A percentile compares a stretch with the other conserved stretches of the same genome.
Evolutionary conservation across 2,888 invertebrate genomes (phyloP).

Genomic region (Acrocera orbiculus): DNA sequence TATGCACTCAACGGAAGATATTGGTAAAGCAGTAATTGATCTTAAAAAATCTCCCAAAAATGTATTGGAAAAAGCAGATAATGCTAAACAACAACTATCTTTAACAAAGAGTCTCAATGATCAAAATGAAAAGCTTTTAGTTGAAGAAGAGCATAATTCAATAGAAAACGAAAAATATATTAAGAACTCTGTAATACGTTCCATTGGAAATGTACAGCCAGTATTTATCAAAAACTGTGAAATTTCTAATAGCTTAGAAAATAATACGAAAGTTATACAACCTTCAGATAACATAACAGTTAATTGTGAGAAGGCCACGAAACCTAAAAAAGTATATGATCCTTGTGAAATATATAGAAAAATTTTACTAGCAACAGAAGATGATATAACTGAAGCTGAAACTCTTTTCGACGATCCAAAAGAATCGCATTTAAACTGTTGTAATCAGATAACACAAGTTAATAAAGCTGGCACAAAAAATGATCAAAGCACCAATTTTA

Average conservation of each 20-base stretch:
- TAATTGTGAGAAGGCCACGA: conserved; percentile 8
- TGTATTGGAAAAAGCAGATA: neutral
- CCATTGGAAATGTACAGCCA: conserved; percentile 26
- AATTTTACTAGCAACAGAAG: conserved; percentile 18
- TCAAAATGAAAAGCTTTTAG: neutral
- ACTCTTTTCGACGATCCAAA: conserved; percentile 7
- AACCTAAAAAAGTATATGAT: conserved; percentile 17
- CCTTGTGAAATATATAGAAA: conserved; percentile 21
- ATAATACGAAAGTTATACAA: neutral
- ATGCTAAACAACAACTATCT: neutral
- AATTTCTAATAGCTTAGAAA: neutral
- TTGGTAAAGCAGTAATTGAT: neutral
- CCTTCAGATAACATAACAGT: neutral
- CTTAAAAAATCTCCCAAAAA: neutral
- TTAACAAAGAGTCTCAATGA: neutral
- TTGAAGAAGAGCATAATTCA: neutral
- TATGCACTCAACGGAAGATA: conserved; percentile 39
- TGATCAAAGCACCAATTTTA: conserved; percentile 18
- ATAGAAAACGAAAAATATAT: conserved; percentile 11
- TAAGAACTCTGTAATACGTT: conserved; percentile 25
- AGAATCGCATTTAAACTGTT: neutral
- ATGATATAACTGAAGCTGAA: conserved; percentile 12
- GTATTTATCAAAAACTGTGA: conserved; percentile 16
- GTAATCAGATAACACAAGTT: neutral
- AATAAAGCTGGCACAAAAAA: neutral